phyloP scores from a whole-genome alignment of 2,797 vertebrate species.

The Bradypus variegatus region DNA sequence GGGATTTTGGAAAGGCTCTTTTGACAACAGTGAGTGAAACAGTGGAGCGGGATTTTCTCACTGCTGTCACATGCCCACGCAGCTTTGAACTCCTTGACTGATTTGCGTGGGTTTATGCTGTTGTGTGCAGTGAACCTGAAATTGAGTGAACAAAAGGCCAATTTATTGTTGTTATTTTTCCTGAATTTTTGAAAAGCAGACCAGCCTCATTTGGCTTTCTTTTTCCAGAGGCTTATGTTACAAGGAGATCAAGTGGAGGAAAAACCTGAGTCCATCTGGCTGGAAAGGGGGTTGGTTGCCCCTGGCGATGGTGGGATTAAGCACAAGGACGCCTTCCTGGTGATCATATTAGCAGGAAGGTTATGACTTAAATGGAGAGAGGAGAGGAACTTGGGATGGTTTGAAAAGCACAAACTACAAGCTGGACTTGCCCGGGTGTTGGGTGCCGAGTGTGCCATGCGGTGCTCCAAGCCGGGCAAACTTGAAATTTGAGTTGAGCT shows the following conservation, averaged over 20 bases:
- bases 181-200: constrained; percentile 3
- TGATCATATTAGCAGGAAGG: not conserved
- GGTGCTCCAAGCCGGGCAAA: not conserved
- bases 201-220: not conserved
- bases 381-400: not conserved
- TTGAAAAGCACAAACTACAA: constrained; percentile 2
- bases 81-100: constrained; percentile 17
- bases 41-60: constrained; percentile 45
- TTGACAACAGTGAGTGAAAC: not conserved
- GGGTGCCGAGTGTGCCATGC: not conserved
- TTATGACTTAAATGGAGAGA: not conserved
- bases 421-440: not conserved
- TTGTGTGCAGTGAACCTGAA: constrained; percentile 47
- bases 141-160: constrained; percentile 14
- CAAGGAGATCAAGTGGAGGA: constrained; percentile 38
- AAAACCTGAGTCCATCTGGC: not conserved
- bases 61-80: constrained; percentile 33
- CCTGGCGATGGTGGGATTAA: not conserved
- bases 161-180: not conserved
- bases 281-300: not conserved
- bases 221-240: constrained; percentile 29
- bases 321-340: constrained; percentile 21
- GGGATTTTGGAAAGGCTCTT: constrained; percentile 24
- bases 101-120: constrained; percentile 37
- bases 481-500: not conserved